Percentiles rank a stretch among this genome's conserved stretches.
Conservation (phyloP, 2,113 vertebrate genomes). For the Boleophthalmus pectinirostris region DNA sequence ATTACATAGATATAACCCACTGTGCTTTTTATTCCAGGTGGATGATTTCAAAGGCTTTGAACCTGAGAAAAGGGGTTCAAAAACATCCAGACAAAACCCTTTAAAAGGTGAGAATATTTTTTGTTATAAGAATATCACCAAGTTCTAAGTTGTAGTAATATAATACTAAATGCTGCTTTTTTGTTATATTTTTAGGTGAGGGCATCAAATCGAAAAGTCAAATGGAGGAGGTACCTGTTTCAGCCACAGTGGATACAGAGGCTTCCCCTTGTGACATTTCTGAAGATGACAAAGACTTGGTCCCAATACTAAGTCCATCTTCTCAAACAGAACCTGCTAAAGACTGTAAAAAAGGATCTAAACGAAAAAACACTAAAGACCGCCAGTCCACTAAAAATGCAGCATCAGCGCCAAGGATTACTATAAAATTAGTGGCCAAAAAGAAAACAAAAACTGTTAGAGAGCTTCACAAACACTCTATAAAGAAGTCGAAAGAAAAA, state of each 20-base stretch:
- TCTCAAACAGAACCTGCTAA: constrained; percentile 49
- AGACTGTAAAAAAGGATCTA: constrained; percentile 51
- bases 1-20: neutral
- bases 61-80: constrained; percentile 75
- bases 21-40: constrained; percentile 64
- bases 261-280: constrained; percentile 39
- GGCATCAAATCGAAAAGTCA: constrained; percentile 67
- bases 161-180: constrained; percentile 30
- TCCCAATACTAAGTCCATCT: constrained; percentile 42
- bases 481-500: constrained; percentile 78
- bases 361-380: constrained; percentile 62
- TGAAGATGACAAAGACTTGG: constrained; percentile 62
- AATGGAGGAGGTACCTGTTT: constrained; percentile 66
- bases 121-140: neutral
- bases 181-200: constrained; percentile 52
- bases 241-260: constrained; percentile 59
- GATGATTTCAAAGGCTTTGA: constrained; percentile 88
- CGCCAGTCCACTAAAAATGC: constrained; percentile 62
- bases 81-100: constrained; percentile 78
- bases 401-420: constrained; percentile 73
- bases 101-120: constrained; percentile 81
- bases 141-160: neutral
- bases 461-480: constrained; percentile 55
- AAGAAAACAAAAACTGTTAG: constrained; percentile 72
- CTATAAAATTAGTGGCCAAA: constrained; percentile 79